A percentile compares a stretch with the other conserved stretches of the same genome.
These are phyloP conservation scores for Heliconius erato DNA, from an alignment of 2,888 invertebrate genomes.

Conservation along the genomic window DNA sequence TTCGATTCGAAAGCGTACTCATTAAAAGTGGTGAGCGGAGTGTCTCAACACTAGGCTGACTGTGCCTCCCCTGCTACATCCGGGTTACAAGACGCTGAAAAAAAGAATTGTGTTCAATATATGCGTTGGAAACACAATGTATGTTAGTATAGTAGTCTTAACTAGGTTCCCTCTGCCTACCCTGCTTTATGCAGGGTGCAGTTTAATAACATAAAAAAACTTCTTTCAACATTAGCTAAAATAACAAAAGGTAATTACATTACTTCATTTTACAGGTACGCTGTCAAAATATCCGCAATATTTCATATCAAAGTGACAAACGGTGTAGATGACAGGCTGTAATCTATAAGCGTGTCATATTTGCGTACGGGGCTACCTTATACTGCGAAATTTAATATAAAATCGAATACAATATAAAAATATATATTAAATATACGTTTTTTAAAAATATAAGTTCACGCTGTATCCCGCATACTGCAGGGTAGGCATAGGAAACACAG, in stretches of 20 bases:
- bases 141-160: no score
- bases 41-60: no score
- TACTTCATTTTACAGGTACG: neutral
- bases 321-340: constrained; percentile 18
- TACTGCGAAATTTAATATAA: constrained; percentile 19
- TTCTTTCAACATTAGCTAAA: neutral
- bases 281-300: neutral
- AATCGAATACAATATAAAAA: neutral
- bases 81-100: no score
- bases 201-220: neutral
- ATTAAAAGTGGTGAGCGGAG: no score
- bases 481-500: no score
- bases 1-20: neutral
- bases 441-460: no score
- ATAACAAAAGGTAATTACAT: neutral
- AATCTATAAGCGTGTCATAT: constrained; percentile 17
- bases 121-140: no score
- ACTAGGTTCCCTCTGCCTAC: no score
- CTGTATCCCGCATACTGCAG: no score
- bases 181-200: no score
- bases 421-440: neutral
- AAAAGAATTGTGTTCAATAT: no score
- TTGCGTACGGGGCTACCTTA: constrained; percentile 6
- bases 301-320: constrained; percentile 1
- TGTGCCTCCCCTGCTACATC: no score